phyloP scores from a whole-genome alignment of 2,888 invertebrate species.

The Sepioteuthis lessoniana region DNA sequence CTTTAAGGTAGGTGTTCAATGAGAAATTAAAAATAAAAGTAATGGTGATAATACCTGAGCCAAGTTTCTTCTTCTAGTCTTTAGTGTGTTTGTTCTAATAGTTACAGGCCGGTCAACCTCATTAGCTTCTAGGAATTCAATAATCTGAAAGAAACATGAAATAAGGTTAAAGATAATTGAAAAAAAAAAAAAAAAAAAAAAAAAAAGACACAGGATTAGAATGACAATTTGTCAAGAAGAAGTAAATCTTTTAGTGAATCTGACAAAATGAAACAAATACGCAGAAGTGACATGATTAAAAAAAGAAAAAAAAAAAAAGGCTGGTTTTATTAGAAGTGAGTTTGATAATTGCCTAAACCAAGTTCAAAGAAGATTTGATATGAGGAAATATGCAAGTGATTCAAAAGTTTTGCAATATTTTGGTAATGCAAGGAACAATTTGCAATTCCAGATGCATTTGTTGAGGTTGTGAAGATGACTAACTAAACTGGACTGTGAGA shows the following conservation, averaged over 20 bases:
- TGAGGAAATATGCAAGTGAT: too few species aligned
- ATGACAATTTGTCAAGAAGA: background rate
- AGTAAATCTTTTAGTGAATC: background rate
- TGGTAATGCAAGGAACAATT: too few species aligned
- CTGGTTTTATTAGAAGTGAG: too few species aligned
- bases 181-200: background rate
- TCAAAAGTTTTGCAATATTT: too few species aligned
- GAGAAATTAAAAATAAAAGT: background rate
- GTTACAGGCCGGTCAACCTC: slow-evolving; percentile 96
- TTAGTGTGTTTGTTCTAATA: slow-evolving; percentile 94
- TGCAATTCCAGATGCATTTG: too few species aligned
- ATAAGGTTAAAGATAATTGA: background rate
- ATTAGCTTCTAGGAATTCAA: slow-evolving; percentile 96
- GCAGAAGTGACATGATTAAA: background rate
- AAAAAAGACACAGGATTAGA: background rate
- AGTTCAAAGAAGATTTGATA: too few species aligned
- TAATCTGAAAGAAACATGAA: slow-evolving; percentile 76
- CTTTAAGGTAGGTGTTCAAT: too few species aligned
- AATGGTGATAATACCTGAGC: slow-evolving; percentile 80
- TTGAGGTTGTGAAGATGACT: too few species aligned
- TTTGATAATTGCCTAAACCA: too few species aligned
- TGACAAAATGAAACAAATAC: background rate
- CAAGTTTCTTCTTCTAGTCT: slow-evolving; percentile 88
- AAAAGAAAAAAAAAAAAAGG: background rate
- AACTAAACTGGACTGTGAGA: too few species aligned